Evolutionary conservation across 2,888 invertebrate species (phyloP).

Genomic region (Eumacrocentrus americanus): DNA sequence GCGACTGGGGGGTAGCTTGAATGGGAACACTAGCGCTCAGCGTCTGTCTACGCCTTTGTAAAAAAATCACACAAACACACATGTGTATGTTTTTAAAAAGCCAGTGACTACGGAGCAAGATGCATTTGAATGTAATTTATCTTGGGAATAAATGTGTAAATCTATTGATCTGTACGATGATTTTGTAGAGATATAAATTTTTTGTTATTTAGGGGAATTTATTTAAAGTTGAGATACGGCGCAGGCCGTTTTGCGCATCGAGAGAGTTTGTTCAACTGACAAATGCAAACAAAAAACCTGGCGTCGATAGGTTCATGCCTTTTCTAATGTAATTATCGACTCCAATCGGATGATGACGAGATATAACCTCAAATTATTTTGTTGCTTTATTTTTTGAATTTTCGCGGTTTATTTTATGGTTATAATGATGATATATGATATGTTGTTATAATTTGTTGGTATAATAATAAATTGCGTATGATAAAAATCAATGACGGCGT

Average conservation of each 20-base stretch:
- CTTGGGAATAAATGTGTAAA: too few relatives aligned
- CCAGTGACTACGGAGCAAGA: too few relatives aligned
- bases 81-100: too few relatives aligned
- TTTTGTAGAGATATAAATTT: too few relatives aligned
- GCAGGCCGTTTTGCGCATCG: conserved; percentile 19
- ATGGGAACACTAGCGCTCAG: conserved; percentile 41
- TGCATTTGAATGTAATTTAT: too few relatives aligned
- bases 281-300: conserved; percentile 14
- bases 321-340: not conserved
- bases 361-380: not conserved
- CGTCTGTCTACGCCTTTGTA: conserved; percentile 12
- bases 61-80: too few relatives aligned
- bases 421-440: too few relatives aligned
- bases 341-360: not conserved
- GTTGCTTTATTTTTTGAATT: not conserved
- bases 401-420: too few relatives aligned
- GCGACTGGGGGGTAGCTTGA: conserved; percentile 47
- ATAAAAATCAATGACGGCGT: conserved; percentile 15
- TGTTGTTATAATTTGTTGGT: not conserved
- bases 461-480: not conserved
- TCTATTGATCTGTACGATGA: too few relatives aligned
- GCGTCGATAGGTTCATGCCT: not conserved
- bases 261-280: conserved; percentile 16
- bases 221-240: too few relatives aligned
- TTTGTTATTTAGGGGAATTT: too few relatives aligned